Percentiles rank a stretch among this genome's conserved stretches.
phyloP scores from a whole-genome alignment of 2,888 invertebrate species.

The Anorthoa munda region DNA sequence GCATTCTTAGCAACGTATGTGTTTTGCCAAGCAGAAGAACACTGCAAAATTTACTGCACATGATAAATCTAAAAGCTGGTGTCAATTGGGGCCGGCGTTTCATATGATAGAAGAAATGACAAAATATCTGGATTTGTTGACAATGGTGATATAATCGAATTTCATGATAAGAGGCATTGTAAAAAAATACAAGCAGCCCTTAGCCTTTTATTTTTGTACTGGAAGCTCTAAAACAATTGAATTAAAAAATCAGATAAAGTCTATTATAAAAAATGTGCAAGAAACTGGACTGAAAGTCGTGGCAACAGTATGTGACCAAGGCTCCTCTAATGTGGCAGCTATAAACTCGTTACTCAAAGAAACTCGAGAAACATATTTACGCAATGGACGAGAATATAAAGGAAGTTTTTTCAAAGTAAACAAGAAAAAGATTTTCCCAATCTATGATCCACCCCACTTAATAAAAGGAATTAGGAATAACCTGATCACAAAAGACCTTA shows the following conservation, averaged over 20 bases:
- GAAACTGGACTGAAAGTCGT: slow-evolving; percentile 3
- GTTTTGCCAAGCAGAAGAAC: slow-evolving; percentile 31
- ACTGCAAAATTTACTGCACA: slow-evolving; percentile 33
- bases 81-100: no score
- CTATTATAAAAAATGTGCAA: not conserved
- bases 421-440: not conserved
- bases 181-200: slow-evolving; percentile 3
- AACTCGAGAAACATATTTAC: not conserved
- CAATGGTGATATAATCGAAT: not conserved
- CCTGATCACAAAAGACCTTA: not conserved
- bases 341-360: not conserved
- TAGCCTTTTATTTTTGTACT: not conserved
- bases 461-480: slow-evolving; percentile 7
- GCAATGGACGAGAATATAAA: not conserved
- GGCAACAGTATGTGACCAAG: no score
- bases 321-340: slow-evolving; percentile 3
- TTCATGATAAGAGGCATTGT: slow-evolving; percentile 16
- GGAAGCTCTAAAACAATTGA: not conserved
- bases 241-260: not conserved
- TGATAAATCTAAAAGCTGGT: slow-evolving; percentile 16
- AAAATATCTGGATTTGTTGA: slow-evolving; percentile 26
- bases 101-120: slow-evolving; percentile 35
- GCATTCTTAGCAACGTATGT: slow-evolving; percentile 9
- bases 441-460: not conserved
- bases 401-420: not conserved